A percentile compares a stretch with the other conserved stretches of the same genome.
Conservation (phyloP, 92 coral and sea anemone genomes). For the Phenganax stokvisi region DNA sequence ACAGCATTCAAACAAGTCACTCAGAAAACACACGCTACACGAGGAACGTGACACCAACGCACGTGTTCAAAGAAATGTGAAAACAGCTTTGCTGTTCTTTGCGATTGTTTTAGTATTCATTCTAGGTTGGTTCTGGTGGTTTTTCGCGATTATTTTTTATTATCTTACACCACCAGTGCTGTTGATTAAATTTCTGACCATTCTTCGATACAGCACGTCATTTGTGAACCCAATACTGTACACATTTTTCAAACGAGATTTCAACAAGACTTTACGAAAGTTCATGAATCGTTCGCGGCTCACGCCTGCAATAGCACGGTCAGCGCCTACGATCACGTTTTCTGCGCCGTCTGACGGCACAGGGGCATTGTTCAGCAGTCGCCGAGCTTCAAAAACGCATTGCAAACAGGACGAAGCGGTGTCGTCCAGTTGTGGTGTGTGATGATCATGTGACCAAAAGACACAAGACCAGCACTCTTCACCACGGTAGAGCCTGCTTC, state of each 20-base stretch:
- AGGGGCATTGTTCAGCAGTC: too few relatives aligned
- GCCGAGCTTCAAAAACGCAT: too few relatives aligned
- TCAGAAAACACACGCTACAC: constrained; percentile 10
- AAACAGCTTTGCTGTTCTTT: constrained; percentile 21
- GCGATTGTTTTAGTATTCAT: constrained; percentile 13
- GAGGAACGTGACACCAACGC: neutral
- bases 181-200: neutral
- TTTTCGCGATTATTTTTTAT: neutral
- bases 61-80: constrained; percentile 2
- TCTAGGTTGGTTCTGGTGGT: constrained; percentile 36
- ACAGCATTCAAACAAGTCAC: constrained; percentile 5
- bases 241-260: constrained; percentile 29
- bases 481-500: too few relatives aligned
- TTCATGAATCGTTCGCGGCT: constrained; percentile 9
- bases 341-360: neutral
- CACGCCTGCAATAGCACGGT: neutral
- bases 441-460: too few relatives aligned
- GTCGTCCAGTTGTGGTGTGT: too few relatives aligned
- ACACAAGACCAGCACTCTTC: too few relatives aligned
- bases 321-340: neutral
- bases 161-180: neutral
- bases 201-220: constrained; percentile 22
- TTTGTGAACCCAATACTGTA: constrained; percentile 30
- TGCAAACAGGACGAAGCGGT: too few relatives aligned
- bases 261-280: constrained; percentile 27